Conservation (phyloP, 92 coral and sea anemone genomes). For the Desmophyllum pertusum region DNA sequence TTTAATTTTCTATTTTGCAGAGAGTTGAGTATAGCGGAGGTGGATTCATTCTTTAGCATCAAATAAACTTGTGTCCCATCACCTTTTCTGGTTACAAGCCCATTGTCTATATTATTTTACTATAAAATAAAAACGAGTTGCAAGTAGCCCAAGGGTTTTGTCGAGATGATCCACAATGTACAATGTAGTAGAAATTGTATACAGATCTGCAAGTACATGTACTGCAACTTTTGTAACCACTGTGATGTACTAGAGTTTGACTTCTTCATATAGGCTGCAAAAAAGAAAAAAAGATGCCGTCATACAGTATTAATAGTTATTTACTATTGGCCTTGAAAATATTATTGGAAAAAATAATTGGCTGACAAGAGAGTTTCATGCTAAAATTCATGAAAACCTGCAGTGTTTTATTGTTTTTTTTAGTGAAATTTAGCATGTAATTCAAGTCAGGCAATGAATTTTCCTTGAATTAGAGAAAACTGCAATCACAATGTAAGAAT, state of each 20-base stretch:
- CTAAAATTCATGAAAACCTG: too few relatives aligned
- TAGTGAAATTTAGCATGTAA: too few relatives aligned
- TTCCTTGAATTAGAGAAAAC: too few relatives aligned
- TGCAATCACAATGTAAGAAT: too few relatives aligned
- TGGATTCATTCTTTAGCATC: constrained; percentile 66
- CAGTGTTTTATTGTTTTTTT: background rate
- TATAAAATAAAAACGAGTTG: too few relatives aligned
- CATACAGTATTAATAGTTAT: background rate
- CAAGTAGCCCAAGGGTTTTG: background rate
- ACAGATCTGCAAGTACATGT: background rate
- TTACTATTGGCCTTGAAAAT: background rate
- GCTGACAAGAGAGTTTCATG: background rate
- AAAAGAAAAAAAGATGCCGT: background rate
- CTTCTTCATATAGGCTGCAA: too few relatives aligned
- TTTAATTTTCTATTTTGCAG: constrained; percentile 41
- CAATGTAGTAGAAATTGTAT: background rate
- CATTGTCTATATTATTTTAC: background rate
- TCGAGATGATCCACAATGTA: background rate
- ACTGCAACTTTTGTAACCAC: background rate
- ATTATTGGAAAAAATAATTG: background rate
- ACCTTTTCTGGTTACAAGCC: background rate
- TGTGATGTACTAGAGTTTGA: background rate
- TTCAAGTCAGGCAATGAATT: too few relatives aligned
- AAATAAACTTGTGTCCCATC: background rate
- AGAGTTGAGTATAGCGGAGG: constrained; percentile 95